Evolutionary conservation across 2,888 invertebrate genomes (phyloP).

Genomic region (Netelia melanura): DNA sequence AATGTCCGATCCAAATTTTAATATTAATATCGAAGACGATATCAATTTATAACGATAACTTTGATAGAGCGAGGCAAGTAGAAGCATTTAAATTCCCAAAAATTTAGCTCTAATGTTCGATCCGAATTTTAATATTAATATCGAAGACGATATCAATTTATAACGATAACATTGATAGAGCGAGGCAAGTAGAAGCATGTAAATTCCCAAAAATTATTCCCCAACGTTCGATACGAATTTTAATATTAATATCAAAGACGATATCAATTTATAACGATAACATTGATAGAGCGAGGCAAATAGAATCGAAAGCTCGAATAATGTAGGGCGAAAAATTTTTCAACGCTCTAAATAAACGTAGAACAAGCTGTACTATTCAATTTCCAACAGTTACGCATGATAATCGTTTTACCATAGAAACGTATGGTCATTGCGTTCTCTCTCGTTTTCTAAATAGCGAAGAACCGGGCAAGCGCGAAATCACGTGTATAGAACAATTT

Average conservation of each 20-base stretch:
- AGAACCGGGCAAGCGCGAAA: conserved; percentile 55
- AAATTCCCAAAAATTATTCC: too few species aligned
- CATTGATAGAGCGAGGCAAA: background rate
- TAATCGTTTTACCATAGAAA: conserved; percentile 49
- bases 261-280: background rate
- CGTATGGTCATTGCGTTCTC: conserved; percentile 56
- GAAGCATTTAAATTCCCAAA: too few species aligned
- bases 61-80: too few species aligned
- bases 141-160: too few species aligned
- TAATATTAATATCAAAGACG: too few species aligned
- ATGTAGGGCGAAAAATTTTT: conserved; percentile 30
- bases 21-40: too few species aligned
- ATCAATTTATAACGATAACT: too few species aligned
- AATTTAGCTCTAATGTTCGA: too few species aligned
- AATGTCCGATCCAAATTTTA: too few species aligned
- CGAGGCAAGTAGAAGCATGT: background rate
- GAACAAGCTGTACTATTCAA: conserved; percentile 23
- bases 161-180: background rate
- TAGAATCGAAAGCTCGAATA: conserved; percentile 49
- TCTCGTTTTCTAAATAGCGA: conserved; percentile 64
- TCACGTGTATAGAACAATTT: conserved; percentile 20
- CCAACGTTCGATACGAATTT: too few species aligned
- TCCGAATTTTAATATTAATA: too few species aligned
- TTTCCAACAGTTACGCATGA: conserved; percentile 32
- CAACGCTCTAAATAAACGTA: conserved; percentile 56